A percentile compares a stretch with the other conserved stretches of the same genome.
These are phyloP conservation scores for Phymastichus coffea DNA, from an alignment of 1,140 invertebrate species.

Conservation along the genomic window DNA sequence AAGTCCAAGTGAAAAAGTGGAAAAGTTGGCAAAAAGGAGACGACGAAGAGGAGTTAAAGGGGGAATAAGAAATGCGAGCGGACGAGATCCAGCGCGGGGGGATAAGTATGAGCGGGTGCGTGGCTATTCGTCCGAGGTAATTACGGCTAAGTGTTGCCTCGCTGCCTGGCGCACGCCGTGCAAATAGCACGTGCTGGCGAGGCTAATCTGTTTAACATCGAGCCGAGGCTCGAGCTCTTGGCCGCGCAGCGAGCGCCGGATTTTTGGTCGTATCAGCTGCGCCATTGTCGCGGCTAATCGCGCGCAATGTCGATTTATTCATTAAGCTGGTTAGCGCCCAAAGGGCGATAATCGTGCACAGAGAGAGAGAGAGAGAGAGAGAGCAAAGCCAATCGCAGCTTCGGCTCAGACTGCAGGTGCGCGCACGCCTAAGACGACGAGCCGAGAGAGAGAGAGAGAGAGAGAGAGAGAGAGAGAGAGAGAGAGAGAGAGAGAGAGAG, in stretches of 20 bases:
- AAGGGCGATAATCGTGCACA: too few species aligned
- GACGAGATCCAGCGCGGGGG: too few species aligned
- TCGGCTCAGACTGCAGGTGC: too few species aligned
- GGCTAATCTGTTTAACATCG: constrained; percentile 50
- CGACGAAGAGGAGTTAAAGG: background rate
- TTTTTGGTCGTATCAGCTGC: background rate
- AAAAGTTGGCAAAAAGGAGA: background rate
- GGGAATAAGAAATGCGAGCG: background rate
- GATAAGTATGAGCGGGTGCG: too few species aligned
- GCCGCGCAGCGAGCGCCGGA: too few species aligned
- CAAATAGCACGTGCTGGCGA: constrained; percentile 28
- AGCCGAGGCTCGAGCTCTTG: constrained; percentile 50
- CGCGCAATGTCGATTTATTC: constrained; percentile 3
- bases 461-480: too few species aligned
- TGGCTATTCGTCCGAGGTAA: constrained; percentile 38
- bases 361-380: background rate
- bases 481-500: too few species aligned
- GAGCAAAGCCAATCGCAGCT: constrained; percentile 26
- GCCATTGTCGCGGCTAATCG: background rate
- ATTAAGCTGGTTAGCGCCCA: constrained; percentile 3
- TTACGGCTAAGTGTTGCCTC: constrained; percentile 47
- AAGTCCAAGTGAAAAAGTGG: background rate
- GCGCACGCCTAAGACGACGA: too few species aligned
- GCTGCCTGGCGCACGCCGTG: constrained; percentile 38
- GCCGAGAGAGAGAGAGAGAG: constrained; percentile 4